Base-by-base conservation (phyloP, 1,140 invertebrate genomes). In the Aphelinus certus region DNA sequence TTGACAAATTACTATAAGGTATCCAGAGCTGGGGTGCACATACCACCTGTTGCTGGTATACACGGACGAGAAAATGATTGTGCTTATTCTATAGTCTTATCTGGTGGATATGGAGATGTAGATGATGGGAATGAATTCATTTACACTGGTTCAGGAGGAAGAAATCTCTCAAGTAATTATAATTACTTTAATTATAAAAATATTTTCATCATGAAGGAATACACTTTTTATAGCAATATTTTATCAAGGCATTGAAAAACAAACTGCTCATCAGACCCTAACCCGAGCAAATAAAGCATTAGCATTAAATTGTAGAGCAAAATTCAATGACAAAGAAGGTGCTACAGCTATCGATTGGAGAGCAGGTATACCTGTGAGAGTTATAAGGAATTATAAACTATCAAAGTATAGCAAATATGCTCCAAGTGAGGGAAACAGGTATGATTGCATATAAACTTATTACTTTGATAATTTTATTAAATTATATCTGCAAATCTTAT, bases 41-140 rank as follows among this genome's bases (percentile, higher is more conserved):
- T 95, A 61, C 95, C 95, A 2, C 93, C 92, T 64, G 94, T 96
- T 47, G 93, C 93, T 48, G 95, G 95, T 1, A 96, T 96, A 73
- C 94, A 95, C 83, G 95, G 95, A 0, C 88, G 94, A 55, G 93
- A 93, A 80, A 91, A 90, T 7, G 91, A 94, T 65, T 95, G 94
- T 43, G 94, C 95, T 0, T 96, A 92, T 84, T 96, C 94, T 70
- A 92, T 96, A 72, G 94, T 96, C 1, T 85, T 97, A n/a, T 93
- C 94, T 64, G 95, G 95, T 57, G 94, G 94, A 1, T 96, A 96
- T 82, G 95, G 95, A 85, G 95, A 96, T 84, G 88, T 92, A 42
- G 95, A 97, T 84, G 89, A 94, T 78, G 95, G 95, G 0, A 91
- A 94, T 46, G 92, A 94, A 81, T 96, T 97, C 83, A 90, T 91